Evolutionary conservation across 1,140 invertebrate genomes (phyloP).

Genomic region (Brachionus asplanchnoidis): DNA sequence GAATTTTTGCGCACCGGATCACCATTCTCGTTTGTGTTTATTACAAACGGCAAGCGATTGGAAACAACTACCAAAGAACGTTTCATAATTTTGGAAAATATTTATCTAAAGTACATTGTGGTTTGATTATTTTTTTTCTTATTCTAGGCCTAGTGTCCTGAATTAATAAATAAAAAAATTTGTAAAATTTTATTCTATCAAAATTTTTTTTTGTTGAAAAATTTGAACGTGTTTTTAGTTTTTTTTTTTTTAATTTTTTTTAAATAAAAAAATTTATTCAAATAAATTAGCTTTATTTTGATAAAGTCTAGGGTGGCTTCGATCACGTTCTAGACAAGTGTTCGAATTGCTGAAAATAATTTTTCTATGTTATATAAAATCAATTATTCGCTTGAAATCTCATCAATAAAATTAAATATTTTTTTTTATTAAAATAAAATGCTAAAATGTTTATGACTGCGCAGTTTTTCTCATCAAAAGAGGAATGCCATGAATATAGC

Average conservation of each 20-base stretch:
- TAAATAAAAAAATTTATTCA: neutral
- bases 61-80: slow-evolving; percentile 27
- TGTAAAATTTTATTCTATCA: neutral
- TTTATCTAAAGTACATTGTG: neutral
- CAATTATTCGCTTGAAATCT: neutral
- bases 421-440: neutral
- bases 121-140: neutral
- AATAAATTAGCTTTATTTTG: neutral
- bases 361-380: neutral
- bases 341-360: neutral
- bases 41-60: slow-evolving; percentile 33
- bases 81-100: neutral
- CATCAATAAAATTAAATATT: neutral
- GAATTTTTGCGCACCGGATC: neutral
- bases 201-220: neutral
- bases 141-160: neutral
- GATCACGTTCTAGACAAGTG: neutral
- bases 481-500: neutral
- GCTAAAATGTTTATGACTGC: neutral
- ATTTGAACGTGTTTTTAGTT: neutral
- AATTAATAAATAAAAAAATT: neutral
- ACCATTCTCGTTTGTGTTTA: neutral
- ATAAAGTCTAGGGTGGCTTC: neutral
- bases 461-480: neutral
- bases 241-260: too few relatives aligned